phyloP scores from a whole-genome alignment of 2,113 vertebrate species.

The Myrmecophaga tridactyla region DNA sequence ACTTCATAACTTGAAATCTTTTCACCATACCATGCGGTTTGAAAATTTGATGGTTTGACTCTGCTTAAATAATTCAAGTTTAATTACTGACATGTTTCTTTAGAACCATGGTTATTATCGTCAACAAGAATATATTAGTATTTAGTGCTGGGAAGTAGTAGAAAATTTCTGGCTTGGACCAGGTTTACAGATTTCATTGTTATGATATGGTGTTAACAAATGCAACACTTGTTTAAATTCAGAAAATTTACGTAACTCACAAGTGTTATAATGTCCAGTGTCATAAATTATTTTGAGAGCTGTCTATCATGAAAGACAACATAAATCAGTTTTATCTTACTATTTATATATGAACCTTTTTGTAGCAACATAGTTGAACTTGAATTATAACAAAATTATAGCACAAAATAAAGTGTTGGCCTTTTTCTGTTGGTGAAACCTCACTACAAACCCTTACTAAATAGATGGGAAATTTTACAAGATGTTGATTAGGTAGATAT shows the following conservation, averaged over 20 bases:
- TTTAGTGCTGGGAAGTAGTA: background rate
- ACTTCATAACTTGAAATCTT: background rate
- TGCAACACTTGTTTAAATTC: slow-evolving; percentile 38
- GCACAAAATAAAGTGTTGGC: slow-evolving; percentile 41
- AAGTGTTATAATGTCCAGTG: slow-evolving; percentile 66
- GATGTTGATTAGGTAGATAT: background rate
- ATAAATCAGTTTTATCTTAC: slow-evolving; percentile 67
- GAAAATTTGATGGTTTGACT: slow-evolving; percentile 4
- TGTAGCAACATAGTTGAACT: slow-evolving; percentile 65
- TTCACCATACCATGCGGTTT: background rate
- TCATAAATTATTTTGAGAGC: slow-evolving; percentile 67
- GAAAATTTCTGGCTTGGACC: background rate
- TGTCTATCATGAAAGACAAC: background rate
- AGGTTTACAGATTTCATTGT: background rate
- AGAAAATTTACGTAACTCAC: slow-evolving; percentile 57
- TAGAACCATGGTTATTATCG: background rate
- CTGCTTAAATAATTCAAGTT: background rate
- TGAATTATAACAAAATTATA: slow-evolving; percentile 56
- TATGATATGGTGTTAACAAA: slow-evolving; percentile 42
- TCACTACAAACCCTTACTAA: background rate
- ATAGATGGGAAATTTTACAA: background rate
- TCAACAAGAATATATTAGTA: background rate
- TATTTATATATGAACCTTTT: slow-evolving; percentile 65
- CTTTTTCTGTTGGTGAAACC: slow-evolving; percentile 55
- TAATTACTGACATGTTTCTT: slow-evolving; percentile 7